phyloP scores from a whole-genome alignment of 2,888 invertebrate genomes.

The Molanna angustata region DNA sequence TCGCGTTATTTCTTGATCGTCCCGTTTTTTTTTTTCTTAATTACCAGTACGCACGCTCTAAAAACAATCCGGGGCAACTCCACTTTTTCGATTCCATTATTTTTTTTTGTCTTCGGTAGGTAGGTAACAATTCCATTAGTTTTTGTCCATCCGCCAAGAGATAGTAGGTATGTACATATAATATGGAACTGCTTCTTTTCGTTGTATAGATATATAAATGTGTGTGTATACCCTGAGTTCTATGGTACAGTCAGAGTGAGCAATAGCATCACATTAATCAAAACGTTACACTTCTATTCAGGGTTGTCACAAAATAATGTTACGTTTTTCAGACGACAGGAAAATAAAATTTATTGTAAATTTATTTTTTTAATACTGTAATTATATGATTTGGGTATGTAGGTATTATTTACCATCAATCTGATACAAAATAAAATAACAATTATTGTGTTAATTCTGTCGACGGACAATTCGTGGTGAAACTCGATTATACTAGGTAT shows the following conservation, averaged over 20 bases:
- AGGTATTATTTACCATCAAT: too few species aligned
- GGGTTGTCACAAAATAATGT: constrained; percentile 35
- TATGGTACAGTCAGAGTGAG: constrained; percentile 56
- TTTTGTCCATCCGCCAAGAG: constrained; percentile 12
- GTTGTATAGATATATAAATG: not conserved
- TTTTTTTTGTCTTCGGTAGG: constrained; percentile 10
- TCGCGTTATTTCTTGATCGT: constrained; percentile 7
- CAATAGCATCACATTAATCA: constrained; percentile 57
- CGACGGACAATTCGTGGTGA: too few species aligned
- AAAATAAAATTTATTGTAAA: not conserved
- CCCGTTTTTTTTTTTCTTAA: constrained; percentile 7
- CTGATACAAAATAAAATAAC: too few species aligned
- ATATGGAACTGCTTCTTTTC: not conserved
- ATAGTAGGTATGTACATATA: too few species aligned
- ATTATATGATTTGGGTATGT: too few species aligned
- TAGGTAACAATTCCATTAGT: constrained; percentile 17
- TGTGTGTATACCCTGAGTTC: too few species aligned
- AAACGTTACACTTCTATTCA: constrained; percentile 55
- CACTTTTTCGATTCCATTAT: constrained; percentile 15
- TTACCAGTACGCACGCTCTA: constrained; percentile 6
- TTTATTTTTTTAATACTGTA: too few species aligned
- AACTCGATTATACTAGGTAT: too few species aligned
- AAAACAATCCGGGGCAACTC: constrained; percentile 5
- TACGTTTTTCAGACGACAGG: not conserved
- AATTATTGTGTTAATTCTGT: too few species aligned